Evolutionary conservation across 2,797 vertebrate genomes (phyloP).

Genomic region (Gorsachius magnificus): DNA sequence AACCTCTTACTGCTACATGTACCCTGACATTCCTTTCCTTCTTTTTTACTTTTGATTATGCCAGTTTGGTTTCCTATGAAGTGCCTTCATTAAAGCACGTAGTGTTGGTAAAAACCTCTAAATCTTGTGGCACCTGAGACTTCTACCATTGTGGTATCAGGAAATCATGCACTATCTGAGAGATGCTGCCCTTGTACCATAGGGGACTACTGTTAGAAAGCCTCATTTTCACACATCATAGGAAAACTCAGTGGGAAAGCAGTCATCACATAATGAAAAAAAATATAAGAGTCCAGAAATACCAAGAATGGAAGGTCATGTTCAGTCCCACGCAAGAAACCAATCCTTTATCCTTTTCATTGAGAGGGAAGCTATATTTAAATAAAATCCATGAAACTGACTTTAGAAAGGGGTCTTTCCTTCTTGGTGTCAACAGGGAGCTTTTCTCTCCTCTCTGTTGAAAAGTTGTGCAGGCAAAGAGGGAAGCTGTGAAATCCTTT

Average conservation of each 20-base stretch:
- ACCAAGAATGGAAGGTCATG: background rate
- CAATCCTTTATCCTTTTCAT: background rate
- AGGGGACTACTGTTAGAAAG: background rate
- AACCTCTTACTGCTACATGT: background rate
- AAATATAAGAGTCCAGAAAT: background rate
- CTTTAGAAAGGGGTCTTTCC: background rate
- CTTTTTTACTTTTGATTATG: background rate
- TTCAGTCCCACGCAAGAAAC: background rate
- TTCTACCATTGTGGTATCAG: background rate
- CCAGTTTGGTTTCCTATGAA: background rate
- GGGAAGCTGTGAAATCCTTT: background rate
- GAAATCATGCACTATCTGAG: background rate
- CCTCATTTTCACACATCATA: background rate
- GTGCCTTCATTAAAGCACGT: background rate
- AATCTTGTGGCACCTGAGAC: background rate
- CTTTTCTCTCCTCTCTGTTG: background rate
- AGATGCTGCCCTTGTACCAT: background rate
- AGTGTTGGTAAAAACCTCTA: background rate
- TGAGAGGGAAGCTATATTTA: background rate
- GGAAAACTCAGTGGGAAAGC: background rate
- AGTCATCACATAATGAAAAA: background rate
- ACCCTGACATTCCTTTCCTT: accelerated
- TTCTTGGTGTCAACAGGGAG: background rate
- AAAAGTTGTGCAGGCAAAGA: background rate
- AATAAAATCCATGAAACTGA: background rate